These are phyloP conservation scores for Tenebrio molitor DNA, from an alignment of 1,140 invertebrate genomes.

Conservation along the genomic window DNA sequence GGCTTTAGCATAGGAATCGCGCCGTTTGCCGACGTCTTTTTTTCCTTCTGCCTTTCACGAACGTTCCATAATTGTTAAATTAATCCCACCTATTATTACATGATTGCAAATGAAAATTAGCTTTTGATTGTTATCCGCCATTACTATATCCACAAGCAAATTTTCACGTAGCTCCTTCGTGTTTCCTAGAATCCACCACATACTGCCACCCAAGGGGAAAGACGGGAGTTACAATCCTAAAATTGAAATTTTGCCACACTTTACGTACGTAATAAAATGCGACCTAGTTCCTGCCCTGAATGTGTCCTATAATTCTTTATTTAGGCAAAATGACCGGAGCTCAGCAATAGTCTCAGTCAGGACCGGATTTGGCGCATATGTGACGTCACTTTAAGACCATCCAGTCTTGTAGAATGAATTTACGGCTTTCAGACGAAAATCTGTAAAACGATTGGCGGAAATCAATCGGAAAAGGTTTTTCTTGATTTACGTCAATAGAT, in stretches of 20 bases:
- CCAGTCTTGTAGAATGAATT: no score
- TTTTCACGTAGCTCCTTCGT: slow-evolving; percentile 10
- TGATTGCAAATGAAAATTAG: slow-evolving; percentile 26
- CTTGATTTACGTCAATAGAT: no score
- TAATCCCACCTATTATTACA: slow-evolving; percentile 26
- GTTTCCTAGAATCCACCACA: slow-evolving; percentile 9
- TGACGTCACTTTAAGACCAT: slow-evolving; percentile 18
- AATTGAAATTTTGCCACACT: slow-evolving; percentile 16
- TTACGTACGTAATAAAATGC: neutral
- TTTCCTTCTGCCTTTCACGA: slow-evolving; percentile 21
- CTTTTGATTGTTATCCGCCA: slow-evolving; percentile 33
- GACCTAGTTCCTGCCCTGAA: slow-evolving; percentile 11
- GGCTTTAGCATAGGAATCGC: slow-evolving; percentile 26
- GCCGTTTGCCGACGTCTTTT: slow-evolving; percentile 11
- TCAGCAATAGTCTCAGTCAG: slow-evolving; percentile 3
- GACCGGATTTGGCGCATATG: slow-evolving; percentile 14
- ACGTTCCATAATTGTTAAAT: slow-evolving; percentile 17
- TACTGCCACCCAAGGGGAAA: slow-evolving; percentile 6
- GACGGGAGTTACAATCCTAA: neutral
- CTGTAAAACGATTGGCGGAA: no score
- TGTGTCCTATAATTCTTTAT: slow-evolving; percentile 16
- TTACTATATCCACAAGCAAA: slow-evolving; percentile 34
- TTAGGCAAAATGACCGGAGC: slow-evolving; percentile 22
- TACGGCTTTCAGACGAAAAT: no score
- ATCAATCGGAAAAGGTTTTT: no score